These are phyloP conservation scores for Kuschelorhynchus macadamiae DNA, from an alignment of 2,888 invertebrate genomes.

Conservation along the genomic window DNA sequence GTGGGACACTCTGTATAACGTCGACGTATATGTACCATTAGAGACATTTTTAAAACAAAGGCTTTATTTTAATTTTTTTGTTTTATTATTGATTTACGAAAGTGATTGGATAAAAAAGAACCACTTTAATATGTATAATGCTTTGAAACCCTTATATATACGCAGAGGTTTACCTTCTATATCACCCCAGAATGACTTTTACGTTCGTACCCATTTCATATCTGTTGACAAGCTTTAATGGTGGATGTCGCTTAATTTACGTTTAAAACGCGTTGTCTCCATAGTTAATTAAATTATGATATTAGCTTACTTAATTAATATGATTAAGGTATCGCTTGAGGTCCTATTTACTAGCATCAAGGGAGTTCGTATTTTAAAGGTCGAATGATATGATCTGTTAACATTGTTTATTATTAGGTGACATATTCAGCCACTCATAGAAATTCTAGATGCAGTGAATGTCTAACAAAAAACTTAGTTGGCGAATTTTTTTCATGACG, in stretches of 20 bases:
- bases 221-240: slow-evolving; percentile 36
- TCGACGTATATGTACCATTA: too few relatives aligned
- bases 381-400: too few relatives aligned
- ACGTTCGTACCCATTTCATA: slow-evolving; percentile 38
- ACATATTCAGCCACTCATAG: too few relatives aligned
- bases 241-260: slow-evolving; percentile 27
- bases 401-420: too few relatives aligned
- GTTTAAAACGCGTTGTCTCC: slow-evolving; percentile 38
- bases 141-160: not conserved
- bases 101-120: too few relatives aligned
- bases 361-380: too few relatives aligned
- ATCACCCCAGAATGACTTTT: slow-evolving; percentile 18
- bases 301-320: slow-evolving; percentile 35
- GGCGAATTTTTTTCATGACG: too few relatives aligned
- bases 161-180: slow-evolving; percentile 8
- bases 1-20: too few relatives aligned
- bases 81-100: slow-evolving; percentile 1
- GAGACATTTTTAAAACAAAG: too few relatives aligned
- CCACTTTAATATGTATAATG: not conserved
- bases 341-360: not conserved
- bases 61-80: too few relatives aligned
- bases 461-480: too few relatives aligned
- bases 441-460: too few relatives aligned
- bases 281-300: slow-evolving; percentile 38
- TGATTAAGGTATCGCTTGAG: slow-evolving; percentile 20